These are phyloP conservation scores for Stenodema calcarata DNA, from an alignment of 2,888 invertebrate genomes.

Conservation along the genomic window DNA sequence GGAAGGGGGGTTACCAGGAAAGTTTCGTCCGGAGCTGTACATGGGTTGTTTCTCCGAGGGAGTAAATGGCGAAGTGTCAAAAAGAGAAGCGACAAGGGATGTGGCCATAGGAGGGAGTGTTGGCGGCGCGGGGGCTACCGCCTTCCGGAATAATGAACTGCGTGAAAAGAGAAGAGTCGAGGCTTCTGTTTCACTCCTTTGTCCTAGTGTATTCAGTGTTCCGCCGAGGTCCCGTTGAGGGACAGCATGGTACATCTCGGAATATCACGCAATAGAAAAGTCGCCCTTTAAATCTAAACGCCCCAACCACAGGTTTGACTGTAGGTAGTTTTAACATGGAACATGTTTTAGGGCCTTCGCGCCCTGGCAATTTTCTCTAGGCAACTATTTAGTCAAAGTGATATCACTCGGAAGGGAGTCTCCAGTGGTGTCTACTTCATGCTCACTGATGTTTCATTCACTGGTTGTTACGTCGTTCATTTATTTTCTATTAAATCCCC, in stretches of 20 bases:
- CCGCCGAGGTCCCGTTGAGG: background rate
- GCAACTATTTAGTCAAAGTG: too few species aligned
- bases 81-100: slow-evolving; percentile 13
- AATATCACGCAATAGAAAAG: background rate
- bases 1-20: background rate
- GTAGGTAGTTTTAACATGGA: too few species aligned
- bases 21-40: background rate
- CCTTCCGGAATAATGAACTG: slow-evolving; percentile 10
- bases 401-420: too few species aligned
- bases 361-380: too few species aligned
- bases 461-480: too few species aligned
- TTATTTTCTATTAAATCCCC: too few species aligned
- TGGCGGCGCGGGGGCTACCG: background rate
- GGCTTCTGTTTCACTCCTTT: slow-evolving; percentile 2
- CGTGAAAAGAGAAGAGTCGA: background rate
- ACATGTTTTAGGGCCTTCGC: too few species aligned
- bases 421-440: too few species aligned
- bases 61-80: slow-evolving; percentile 16
- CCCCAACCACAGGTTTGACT: background rate
- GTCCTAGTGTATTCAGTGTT: background rate
- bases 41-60: background rate
- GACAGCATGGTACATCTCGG: background rate
- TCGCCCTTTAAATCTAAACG: background rate
- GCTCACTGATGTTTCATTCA: too few species aligned
- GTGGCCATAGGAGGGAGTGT: background rate